Conservation (phyloP, 2,113 vertebrate species). For the Mesoclemmys tuberculata region DNA sequence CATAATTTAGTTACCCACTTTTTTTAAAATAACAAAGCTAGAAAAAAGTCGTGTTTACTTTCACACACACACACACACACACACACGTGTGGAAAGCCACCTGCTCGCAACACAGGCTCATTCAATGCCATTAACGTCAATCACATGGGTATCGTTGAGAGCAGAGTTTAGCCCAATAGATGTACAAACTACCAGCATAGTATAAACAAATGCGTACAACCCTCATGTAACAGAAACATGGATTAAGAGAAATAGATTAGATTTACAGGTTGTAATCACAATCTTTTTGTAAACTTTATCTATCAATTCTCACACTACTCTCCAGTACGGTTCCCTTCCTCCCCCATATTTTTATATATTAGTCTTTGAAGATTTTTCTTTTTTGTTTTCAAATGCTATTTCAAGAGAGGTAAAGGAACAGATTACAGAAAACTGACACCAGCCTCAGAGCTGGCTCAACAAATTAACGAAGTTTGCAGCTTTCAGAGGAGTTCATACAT, state of each 20-base stretch:
- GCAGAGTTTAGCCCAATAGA: conserved; percentile 69
- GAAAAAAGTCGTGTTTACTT: conserved; percentile 57
- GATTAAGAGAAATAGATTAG: conserved; percentile 28
- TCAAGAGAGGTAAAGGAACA: not conserved
- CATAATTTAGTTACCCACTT: conserved; percentile 66
- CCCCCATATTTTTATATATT: conserved; percentile 5
- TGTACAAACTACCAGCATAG: conserved; percentile 66
- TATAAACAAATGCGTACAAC: conserved; percentile 63
- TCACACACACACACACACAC: not conserved
- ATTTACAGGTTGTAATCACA: conserved; percentile 40
- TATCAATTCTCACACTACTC: not conserved
- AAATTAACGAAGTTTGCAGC: not conserved
- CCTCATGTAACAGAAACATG: conserved; percentile 6
- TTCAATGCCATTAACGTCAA: conserved; percentile 65
- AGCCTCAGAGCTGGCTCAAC: conserved; percentile 8
- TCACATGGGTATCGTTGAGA: conserved; percentile 71
- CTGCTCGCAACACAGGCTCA: conserved; percentile 68
- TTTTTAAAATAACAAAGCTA: conserved; percentile 67
- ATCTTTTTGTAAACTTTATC: conserved; percentile 19
- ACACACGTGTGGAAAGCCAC: conserved; percentile 60
- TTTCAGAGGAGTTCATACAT: not conserved
- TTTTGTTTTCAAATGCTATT: conserved; percentile 18
- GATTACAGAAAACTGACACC: not conserved
- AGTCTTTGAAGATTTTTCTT: not conserved
- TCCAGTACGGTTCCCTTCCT: not conserved